A percentile compares a stretch with the other conserved stretches of the same genome.
phyloP scores from a whole-genome alignment of 2,888 invertebrate species.

The Spialia ferax region DNA sequence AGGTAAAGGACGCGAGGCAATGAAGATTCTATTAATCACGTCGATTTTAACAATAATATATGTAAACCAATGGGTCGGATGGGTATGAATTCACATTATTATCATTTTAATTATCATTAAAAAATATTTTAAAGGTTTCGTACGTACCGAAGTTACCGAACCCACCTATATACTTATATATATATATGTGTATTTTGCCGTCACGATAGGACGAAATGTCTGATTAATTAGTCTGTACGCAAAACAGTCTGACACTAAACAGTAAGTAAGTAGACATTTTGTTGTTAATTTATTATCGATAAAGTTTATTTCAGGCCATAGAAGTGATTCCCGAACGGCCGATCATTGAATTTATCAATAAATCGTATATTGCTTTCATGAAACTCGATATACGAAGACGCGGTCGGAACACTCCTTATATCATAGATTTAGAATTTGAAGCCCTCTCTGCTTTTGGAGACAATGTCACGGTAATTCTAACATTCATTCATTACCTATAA shows the following conservation, averaged over 20 bases:
- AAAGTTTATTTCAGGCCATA: constrained; percentile 18
- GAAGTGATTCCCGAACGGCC: constrained; percentile 24
- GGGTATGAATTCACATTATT: not conserved
- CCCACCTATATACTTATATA: too few relatives aligned
- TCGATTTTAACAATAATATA: not conserved
- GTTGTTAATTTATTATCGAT: not conserved
- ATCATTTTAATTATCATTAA: not conserved
- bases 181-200: too few relatives aligned
- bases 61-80: constrained; percentile 4
- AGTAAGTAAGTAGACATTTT: not conserved
- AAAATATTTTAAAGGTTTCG: too few relatives aligned
- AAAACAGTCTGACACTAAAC: too few relatives aligned
- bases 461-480: constrained; percentile 27
- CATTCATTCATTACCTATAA: not conserved
- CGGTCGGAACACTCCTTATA: constrained; percentile 25
- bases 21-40: not conserved
- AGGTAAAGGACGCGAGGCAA: not conserved
- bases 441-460: constrained; percentile 20
- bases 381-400: constrained; percentile 24
- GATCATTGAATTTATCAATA: constrained; percentile 29
- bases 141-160: too few relatives aligned
- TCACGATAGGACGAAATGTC: too few relatives aligned
- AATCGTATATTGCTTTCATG: constrained; percentile 23
- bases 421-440: constrained; percentile 17
- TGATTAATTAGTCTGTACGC: too few relatives aligned